These are phyloP conservation scores for Shinisaurus crocodilurus DNA, from an alignment of 2,113 vertebrate genomes.

Conservation along the genomic window DNA sequence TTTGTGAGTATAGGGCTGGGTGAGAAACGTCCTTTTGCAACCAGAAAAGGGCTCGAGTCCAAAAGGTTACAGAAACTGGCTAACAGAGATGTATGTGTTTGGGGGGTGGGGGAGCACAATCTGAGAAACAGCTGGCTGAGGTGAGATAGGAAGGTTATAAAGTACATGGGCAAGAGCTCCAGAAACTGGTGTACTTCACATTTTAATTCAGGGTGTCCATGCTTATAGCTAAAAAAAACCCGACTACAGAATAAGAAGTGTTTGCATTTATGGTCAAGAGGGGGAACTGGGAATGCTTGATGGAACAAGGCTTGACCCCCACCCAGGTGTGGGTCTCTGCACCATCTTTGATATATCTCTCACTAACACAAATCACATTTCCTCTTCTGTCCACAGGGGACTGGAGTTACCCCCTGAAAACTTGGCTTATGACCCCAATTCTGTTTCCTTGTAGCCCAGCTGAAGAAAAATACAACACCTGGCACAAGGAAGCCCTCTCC, in stretches of 20 bases:
- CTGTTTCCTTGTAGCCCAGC: background rate
- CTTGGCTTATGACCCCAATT: constrained; percentile 5
- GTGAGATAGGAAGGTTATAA: background rate
- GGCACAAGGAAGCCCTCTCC: background rate
- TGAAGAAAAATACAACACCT: constrained; percentile 2
- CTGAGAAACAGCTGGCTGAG: background rate
- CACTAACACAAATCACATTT: background rate
- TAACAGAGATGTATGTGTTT: background rate
- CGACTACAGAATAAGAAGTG: background rate
- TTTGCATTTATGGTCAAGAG: too few species aligned
- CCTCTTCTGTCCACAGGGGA: background rate
- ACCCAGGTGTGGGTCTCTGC: background rate
- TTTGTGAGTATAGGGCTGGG: background rate
- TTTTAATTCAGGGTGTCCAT: background rate
- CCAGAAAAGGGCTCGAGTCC: too few species aligned
- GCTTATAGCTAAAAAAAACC: background rate
- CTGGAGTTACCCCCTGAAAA: constrained; percentile 24
- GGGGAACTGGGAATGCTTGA: background rate
- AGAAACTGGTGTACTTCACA: too few species aligned
- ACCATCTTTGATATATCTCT: background rate
- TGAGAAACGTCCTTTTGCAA: background rate
- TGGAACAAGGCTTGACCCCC: background rate
- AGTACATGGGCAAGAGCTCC: background rate
- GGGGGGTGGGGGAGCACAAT: background rate
- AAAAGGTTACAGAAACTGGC: background rate